A percentile compares a stretch with the other conserved stretches of the same genome.
Evolutionary conservation across 2,888 invertebrate species (phyloP).

Genomic region (Homarus gammarus): DNA sequence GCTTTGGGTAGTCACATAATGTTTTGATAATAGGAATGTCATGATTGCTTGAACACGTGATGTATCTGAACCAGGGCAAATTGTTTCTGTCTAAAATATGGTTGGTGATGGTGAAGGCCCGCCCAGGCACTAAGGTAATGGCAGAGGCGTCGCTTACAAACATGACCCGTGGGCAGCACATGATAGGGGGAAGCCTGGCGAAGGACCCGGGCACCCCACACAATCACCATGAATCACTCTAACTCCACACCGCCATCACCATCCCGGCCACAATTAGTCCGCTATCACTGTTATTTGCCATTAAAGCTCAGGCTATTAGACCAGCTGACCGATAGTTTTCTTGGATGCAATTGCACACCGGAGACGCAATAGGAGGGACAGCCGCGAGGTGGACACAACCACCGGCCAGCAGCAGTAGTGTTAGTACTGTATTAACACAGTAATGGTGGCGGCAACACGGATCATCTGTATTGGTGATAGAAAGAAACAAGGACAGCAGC

Average conservation of each 20-base stretch:
- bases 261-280: constrained; percentile 36
- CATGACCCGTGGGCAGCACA: not conserved
- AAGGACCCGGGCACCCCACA: not conserved
- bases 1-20: no score
- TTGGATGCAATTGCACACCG: constrained; percentile 15
- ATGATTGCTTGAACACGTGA: no score
- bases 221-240: constrained; percentile 43
- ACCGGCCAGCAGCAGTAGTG: not conserved
- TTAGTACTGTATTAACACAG: not conserved
- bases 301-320: constrained; percentile 34
- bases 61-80: no score
- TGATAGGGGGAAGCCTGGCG: not conserved
- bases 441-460: not conserved
- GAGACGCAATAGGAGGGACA: not conserved
- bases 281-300: constrained; percentile 49
- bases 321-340: not conserved
- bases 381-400: not conserved
- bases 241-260: constrained; percentile 35
- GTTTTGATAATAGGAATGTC: no score
- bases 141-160: not conserved
- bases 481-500: no score
- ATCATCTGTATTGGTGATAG: no score
- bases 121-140: no score
- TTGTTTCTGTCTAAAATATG: no score
- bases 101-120: no score